Evolutionary conservation across 1,140 invertebrate genomes (phyloP), one percentile per base, ranked within the genome.

Genomic region (Reticulitermes speratus): DNA sequence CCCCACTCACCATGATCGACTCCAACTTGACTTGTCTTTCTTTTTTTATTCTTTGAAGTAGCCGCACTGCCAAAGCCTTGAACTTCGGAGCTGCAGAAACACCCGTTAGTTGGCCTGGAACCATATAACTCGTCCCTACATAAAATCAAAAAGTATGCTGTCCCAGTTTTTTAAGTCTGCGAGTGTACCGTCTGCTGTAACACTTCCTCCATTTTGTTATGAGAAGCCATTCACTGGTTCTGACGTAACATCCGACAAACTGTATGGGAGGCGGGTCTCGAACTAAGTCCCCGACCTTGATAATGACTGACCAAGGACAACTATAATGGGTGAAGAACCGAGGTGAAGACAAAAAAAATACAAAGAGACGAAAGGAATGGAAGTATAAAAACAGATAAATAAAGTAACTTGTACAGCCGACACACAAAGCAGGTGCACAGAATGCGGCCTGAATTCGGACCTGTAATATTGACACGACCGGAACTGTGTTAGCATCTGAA

Each of bases 211-310:
- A 65, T 65, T 21, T 65, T 65, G 59, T 65, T 65, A 65, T 19
- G 59, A 65, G 59, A 21, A 23, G 21, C 25, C 59, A 65, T 65
- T 65, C 59, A 65, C 19, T 65, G 19, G 14, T 65, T 65, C 3
- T 48, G 45, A 12, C 14, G 45, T 48, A 48, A 48, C 45, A 48
- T 48, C 7, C 14, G 25, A 1, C 59, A 8, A 19, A 23, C 8
- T 65, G 21, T 19, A 65, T 65, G 8, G 21, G 19, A 65, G 59
- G 59, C 59, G 14, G 19, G 65, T 25, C 9, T 75, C 65, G 65
- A 75, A 75, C 65, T 75, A 25, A 30, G 65, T 30, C 65, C 65
- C 65, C n/a, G 65, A 75, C 65, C 65, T 75, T 75, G 65, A 75
- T 12, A 75, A 30, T 30, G n/a, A 25, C 65, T 75, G 25, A 30